Base-by-base conservation (phyloP, 2,888 invertebrate genomes). In the Heteromurus nitidus region DNA sequence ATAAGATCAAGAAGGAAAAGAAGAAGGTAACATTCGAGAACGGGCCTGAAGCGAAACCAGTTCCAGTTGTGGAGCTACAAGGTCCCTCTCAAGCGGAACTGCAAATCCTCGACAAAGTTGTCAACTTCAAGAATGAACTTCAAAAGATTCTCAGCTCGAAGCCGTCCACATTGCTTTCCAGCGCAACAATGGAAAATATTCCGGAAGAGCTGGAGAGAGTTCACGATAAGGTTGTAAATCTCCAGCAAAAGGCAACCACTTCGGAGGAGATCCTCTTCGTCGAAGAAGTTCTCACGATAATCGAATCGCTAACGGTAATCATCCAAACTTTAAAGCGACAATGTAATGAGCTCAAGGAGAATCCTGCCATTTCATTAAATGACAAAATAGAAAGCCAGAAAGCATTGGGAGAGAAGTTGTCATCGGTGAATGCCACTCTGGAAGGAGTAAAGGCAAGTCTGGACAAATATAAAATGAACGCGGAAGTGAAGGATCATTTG, bases 281-380 rank as follows among this genome's bases (percentile, higher is more conserved):
- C 50, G 94, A 95, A 89, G 93, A 92, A 86, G 93, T 92, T 53
- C 91, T 95, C 13, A 92, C 95, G 24, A 92, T 95, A 0, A 93
- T 95, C 62, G 94, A 95, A 89, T 94, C 93, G 0, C 93, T 96
- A 53, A 94, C 95, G 0, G 93, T 93, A 16, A 95, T 95, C 95
- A 89, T 96, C 55, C 95, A 96, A 90, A 95, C 94, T 0, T 1
- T 79, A 28, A 76, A 50, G 24, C 65, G 81, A 0, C 62, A 42
- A 16, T 69, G 76, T 7, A 9, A 18, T 11, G 81, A 70, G 13
- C 3, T 70, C 18, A 74, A 62, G 26, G 76, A 80, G 2, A 74
- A 69, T 24, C 2, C 55, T 3, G 30, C 26, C 30, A 28, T 42
- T 20, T 20, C 53, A 28, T 24, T 76, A 7, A 13, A 1, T n/a